phyloP scores from a whole-genome alignment of 2,888 invertebrate species.

The Tuberolachnus salignus region DNA sequence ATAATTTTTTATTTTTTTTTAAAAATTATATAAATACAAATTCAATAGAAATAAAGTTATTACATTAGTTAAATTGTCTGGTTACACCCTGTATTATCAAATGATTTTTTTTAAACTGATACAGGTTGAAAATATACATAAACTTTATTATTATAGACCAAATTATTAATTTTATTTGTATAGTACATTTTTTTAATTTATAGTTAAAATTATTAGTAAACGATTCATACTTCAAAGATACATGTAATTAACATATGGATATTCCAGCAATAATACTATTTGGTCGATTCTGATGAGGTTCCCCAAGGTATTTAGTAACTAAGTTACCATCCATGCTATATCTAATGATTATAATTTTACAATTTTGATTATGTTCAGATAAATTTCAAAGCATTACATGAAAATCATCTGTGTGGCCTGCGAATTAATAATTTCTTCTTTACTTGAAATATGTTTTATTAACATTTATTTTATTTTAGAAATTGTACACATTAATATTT shows the following conservation, averaged over 20 bases:
- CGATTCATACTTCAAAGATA: slow-evolving; percentile 80
- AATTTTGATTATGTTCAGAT: slow-evolving; percentile 74
- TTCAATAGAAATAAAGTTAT: too few species aligned
- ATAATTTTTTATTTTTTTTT: too few species aligned
- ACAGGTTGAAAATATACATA: too few species aligned
- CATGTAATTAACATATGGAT: slow-evolving; percentile 93
- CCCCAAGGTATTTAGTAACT: slow-evolving; percentile 90
- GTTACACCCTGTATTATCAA: too few species aligned
- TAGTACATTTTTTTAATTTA: too few species aligned
- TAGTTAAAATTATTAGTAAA: not conserved
- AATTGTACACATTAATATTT: too few species aligned
- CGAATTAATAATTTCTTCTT: not conserved
- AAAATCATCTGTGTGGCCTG: slow-evolving; percentile 89
- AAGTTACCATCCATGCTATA: slow-evolving; percentile 94
- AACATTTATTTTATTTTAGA: too few species aligned
- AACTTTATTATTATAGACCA: too few species aligned
- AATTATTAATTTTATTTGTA: too few species aligned
- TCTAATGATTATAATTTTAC: slow-evolving; percentile 82
- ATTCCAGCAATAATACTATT: slow-evolving; percentile 82
- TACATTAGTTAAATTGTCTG: too few species aligned
- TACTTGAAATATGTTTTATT: not conserved
- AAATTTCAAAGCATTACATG: slow-evolving; percentile 81
- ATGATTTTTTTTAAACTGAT: too few species aligned
- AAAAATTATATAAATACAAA: too few species aligned
- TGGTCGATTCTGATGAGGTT: slow-evolving; percentile 70